Base-by-base conservation (phyloP, 37 sponge, comb jelly and placozoan genomes). In the Bolinopsis microptera region DNA sequence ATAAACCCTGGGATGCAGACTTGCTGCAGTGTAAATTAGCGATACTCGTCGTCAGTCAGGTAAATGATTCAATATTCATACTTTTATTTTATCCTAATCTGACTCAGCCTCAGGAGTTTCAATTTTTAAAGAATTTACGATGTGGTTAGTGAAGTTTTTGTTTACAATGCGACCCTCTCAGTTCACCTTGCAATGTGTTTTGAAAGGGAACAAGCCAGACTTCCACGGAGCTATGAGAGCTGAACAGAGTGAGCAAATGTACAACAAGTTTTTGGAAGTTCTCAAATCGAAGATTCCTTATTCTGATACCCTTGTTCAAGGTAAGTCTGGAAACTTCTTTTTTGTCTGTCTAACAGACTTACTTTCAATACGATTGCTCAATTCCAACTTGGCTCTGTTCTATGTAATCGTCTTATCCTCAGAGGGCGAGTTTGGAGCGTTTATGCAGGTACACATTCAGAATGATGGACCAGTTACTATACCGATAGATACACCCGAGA, bases 121-220 rank as follows among this genome's bases (percentile, higher is more conserved):
- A n/a, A n/a, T n/a, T n/a, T n/a, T n/a, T n/a, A n/a, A n/a, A n/a
- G n/a, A n/a, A n/a, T n/a, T n/a, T n/a, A n/a, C n/a, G n/a, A n/a
- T n/a, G n/a, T n/a, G n/a, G n/a, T n/a, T n/a, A n/a, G n/a, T n/a
- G n/a, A n/a, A n/a, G n/a, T n/a, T n/a, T n/a, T n/a, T n/a, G n/a
- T n/a, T n/a, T n/a, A n/a, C n/a, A n/a, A n/a, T n/a, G n/a, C 13
- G 3, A 70, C 21, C 24, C 31, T 5, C 72, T 16, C 94, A 98
- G 99, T 98, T 98, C 83, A 98, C 99, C 9, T 94, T 98, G 21
- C 96, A 98, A 33, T 94, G 96, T 75, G 97, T 98, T 0, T 95
- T 98, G 67, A 98, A 98, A 69, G 99, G 99, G 0, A 98, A 98
- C 94, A 98, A 98, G 76, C 99, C 97, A 18, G 99, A 98, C 72